These are phyloP conservation scores for Menidia beryllina DNA, from an alignment of 2,113 vertebrate genomes.

Conservation along the genomic window DNA sequence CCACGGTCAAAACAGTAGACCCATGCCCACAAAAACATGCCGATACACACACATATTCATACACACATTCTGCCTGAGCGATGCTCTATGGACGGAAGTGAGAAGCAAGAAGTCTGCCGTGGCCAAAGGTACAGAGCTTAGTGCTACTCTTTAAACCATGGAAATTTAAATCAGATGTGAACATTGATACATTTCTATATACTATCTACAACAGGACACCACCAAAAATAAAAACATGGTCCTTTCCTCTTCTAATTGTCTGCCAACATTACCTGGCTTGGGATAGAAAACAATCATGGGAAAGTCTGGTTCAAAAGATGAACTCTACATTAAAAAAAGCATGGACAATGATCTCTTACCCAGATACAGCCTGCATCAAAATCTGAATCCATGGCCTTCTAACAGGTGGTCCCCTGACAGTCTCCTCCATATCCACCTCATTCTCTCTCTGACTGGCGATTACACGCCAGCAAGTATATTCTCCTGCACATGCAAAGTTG, in stretches of 20 bases:
- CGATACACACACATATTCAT: slow-evolving; percentile 1
- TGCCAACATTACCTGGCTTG: too few species aligned
- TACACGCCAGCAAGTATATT: slow-evolving; percentile 1
- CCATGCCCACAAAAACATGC: slow-evolving; percentile 19
- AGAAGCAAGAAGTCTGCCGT: not conserved
- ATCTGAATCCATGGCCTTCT: slow-evolving; percentile 44
- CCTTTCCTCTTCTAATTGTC: too few species aligned
- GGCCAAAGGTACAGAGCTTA: not conserved
- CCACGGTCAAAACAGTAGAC: not conserved
- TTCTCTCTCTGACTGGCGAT: not conserved
- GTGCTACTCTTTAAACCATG: not conserved
- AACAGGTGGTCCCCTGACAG: too few species aligned
- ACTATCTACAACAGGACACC: too few species aligned
- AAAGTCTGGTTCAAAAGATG: too few species aligned
- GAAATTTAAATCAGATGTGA: too few species aligned
- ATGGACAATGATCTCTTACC: slow-evolving; percentile 52
- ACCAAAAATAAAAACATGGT: too few species aligned
- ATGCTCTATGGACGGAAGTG: not conserved
- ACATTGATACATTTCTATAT: too few species aligned
- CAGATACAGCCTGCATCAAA: slow-evolving; percentile 56
- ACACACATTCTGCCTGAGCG: slow-evolving; percentile 19
- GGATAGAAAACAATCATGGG: too few species aligned
- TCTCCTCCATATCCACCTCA: too few species aligned
- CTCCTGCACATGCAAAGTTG: slow-evolving; percentile 57
- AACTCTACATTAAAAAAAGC: not conserved